Base-by-base conservation (phyloP, 2,888 invertebrate species). In the Phengaris alcon region DNA sequence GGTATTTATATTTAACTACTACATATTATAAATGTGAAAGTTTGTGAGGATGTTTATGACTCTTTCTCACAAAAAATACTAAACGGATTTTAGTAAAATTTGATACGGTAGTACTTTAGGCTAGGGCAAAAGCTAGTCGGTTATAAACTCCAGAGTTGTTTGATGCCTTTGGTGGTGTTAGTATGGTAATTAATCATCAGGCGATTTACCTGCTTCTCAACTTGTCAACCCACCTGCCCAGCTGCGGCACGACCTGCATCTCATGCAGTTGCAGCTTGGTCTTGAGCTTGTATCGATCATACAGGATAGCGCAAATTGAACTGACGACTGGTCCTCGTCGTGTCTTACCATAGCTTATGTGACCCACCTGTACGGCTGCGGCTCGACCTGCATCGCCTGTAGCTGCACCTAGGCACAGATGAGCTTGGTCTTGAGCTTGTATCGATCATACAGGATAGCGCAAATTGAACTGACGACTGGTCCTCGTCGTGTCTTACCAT, bases 361-460 rank as follows among this genome's bases (percentile, higher is more conserved):
- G 35, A 68, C 52, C 74, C 57, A 91, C 91, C 93, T 92, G 78
- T 92, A 91, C 0, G 86, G 89, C 78, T 85, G 87, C 69, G 86
- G 87, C 69, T 88, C 90, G 0, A 88, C 95, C 86, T 96, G 95
- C 84, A 96, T 95, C 75, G 95, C 94, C 79, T 96, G 96, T 79
- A 99, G 89, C 89, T 99, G 98, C 82, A 99, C 98, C 88, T 98
- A 98, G n/a, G 99, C 95, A 85, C 98, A 97, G 84, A 97, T 96
- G 74, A 99, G 96, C 85, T 97, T 95, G n/a, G 97, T 96, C 85
- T 98, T 98, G 75, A 99, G 94, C 86, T 98, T 97, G 90, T 99
- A 99, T 77, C 99, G 95, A 91, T 99, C 99, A 86, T 97, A 96
- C 48, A 98, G 91, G 79, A 98, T 97, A 82, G 97, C 97, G 81